Conservation (phyloP, 2,113 vertebrate genomes). For the Elgaria multicarinata region DNA sequence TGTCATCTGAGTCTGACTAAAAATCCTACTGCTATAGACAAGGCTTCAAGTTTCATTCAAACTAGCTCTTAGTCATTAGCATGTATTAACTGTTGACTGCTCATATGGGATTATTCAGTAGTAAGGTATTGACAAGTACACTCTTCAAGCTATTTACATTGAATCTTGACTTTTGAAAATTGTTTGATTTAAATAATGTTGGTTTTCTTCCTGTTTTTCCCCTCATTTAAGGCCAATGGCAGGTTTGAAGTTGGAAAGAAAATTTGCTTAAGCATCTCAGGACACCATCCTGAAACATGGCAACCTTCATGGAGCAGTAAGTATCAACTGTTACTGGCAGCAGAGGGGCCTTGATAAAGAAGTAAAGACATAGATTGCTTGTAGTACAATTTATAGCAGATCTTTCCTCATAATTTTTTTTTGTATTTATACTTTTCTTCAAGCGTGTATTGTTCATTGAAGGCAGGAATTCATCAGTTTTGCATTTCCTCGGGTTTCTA, state of each 20-base stretch:
- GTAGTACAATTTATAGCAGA: too few species aligned
- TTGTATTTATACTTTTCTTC: not conserved
- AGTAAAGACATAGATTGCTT: not conserved
- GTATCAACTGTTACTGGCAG: conserved; percentile 67
- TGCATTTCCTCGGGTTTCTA: not conserved
- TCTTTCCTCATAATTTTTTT: not conserved
- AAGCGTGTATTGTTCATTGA: not conserved
- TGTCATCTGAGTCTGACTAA: too few species aligned
- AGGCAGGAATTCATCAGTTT: not conserved
- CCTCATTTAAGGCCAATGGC: conserved; percentile 89
- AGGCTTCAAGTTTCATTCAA: not conserved
- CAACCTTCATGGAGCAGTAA: conserved; percentile 99
- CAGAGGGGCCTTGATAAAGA: conserved; percentile 5
- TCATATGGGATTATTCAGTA: not conserved
- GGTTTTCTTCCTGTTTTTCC: conserved; percentile 41
- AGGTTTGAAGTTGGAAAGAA: conserved; percentile 99
- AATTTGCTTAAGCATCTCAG: conserved; percentile 98
- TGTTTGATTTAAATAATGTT: not conserved
- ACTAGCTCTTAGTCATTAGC: not conserved
- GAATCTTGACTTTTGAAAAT: not conserved
- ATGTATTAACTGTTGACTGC: not conserved
- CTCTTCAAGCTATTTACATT: conserved; percentile 12
- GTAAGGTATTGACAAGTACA: not conserved
- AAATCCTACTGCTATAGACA: not conserved
- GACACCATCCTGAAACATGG: conserved; percentile 99